Base-by-base conservation (phyloP, 2,113 vertebrate genomes). In the Cyphomyrus plagiostoma region DNA sequence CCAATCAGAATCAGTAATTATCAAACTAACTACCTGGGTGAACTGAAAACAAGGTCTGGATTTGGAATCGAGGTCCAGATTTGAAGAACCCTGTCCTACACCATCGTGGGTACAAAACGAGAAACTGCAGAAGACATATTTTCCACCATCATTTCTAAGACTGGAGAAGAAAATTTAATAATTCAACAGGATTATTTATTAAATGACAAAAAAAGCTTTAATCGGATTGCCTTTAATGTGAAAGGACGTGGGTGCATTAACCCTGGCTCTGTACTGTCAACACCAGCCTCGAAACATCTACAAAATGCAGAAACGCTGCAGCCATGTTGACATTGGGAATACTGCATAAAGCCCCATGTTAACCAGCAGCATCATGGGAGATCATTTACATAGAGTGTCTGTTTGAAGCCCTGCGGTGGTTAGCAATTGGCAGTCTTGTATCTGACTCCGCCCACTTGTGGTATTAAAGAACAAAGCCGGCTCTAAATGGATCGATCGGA, bases 101-200 rank as follows among this genome's bases (percentile, higher is more conserved):
- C 21, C 23, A n/a, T 11, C 21, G n/a, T 46, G 39, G 45, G 19
- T 8, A 84, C 45, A 23, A 46, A n/a, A 10, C 2, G 9, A 45
- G 45, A 84, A 13, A n/a, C 7, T 9, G 9, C 82, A 48, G 45
- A n/a, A n/a, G 19, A 45, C 82, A 8, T 84, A 46, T 48, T 48
- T 84, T 48, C 13, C 13, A 93, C 92, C 92, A 93, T 91, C 19
- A 88, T 93, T 77, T 88, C 39, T 74, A 50, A 53, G 50, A 87
- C 49, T 30, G 17, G 8, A 53, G 48, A 56, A 52, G 7, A 87
- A 87, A 87, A 35, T 35, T 35, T 39, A 87, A 87, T 53, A 87
- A 87, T 53, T 56, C 48, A 84, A 21, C 82, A 48, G 42, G 26
- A 52, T 53, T 35, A 53, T 53, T 53, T 56, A 26, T 87, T 87